phyloP scores from a whole-genome alignment of 2,113 vertebrate species.

The Epinephelus cyanopodus region DNA sequence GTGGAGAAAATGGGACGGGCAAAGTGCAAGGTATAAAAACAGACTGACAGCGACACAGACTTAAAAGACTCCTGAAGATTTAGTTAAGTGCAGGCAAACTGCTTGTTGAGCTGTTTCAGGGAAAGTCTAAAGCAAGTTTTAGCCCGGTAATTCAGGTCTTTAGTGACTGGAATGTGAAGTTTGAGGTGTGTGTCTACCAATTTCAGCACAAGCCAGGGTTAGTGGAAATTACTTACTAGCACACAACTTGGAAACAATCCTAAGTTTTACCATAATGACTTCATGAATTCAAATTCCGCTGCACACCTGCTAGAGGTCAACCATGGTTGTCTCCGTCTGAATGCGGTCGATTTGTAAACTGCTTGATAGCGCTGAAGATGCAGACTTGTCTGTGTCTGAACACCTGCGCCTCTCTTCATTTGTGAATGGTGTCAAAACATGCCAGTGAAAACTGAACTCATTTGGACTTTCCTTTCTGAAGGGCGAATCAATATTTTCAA shows the following conservation, averaged over 20 bases:
- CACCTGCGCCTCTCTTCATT: not conserved
- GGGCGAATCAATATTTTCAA: not conserved
- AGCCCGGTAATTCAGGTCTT: not conserved
- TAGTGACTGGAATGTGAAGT: not conserved
- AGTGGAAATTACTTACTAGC: not conserved
- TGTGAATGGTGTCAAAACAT: not conserved
- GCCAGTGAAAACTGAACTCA: not conserved
- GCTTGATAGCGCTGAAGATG: not conserved
- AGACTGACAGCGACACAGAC: constrained; percentile 7
- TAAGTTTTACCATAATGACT: not conserved
- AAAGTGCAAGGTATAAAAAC: constrained; percentile 7
- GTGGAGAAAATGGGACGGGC: not conserved
- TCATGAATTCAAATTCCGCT: not conserved
- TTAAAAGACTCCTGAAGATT: constrained; percentile 25
- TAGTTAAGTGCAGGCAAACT: not conserved
- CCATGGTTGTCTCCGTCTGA: not conserved
- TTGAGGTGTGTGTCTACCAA: not conserved
- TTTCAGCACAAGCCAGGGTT: not conserved
- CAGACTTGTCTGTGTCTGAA: not conserved
- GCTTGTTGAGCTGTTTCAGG: not conserved
- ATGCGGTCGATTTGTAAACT: not conserved
- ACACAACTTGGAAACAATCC: not conserved
- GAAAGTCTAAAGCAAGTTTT: not conserved
- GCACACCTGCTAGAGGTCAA: not conserved
- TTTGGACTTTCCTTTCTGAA: not conserved